Conservation (phyloP, 2,888 invertebrate species). For the Thymelicus sylvestris region DNA sequence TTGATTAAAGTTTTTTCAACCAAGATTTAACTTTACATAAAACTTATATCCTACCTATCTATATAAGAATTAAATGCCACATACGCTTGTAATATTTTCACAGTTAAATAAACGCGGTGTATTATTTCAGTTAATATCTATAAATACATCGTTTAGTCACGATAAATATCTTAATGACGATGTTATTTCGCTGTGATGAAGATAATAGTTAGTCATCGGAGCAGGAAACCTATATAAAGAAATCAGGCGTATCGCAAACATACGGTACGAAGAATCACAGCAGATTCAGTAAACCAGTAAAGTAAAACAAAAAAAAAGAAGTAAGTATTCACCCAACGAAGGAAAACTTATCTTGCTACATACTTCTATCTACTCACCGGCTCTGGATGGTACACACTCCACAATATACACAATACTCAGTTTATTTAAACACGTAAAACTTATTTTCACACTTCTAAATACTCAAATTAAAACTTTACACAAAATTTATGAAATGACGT, state of each 20-base stretch:
- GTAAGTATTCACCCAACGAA: neutral
- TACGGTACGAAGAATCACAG: conserved; percentile 23
- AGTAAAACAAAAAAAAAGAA: conserved; percentile 1
- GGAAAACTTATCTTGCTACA: conserved; percentile 8
- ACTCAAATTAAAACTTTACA: conserved; percentile 23
- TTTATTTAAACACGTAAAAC: conserved; percentile 42
- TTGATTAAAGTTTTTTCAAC: too few relatives aligned
- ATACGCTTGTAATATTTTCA: too few relatives aligned
- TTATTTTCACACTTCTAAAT: conserved; percentile 44
- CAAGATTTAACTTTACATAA: too few relatives aligned
- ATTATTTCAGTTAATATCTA: neutral
- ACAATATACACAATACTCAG: conserved; percentile 46
- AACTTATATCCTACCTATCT: too few relatives aligned
- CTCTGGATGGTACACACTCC: conserved; percentile 42
- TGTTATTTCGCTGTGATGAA: neutral
- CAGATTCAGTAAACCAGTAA: conserved; percentile 31
- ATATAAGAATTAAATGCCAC: too few relatives aligned
- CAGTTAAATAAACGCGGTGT: neutral
- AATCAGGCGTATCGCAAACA: conserved; percentile 19
- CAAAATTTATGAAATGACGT: conserved; percentile 61
- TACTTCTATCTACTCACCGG: conserved; percentile 52
- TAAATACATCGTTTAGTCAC: neutral
- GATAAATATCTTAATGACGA: neutral
- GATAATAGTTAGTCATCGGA: conserved; percentile 45
- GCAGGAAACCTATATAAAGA: conserved; percentile 42